Percentiles rank a stretch among this genome's conserved stretches.
These are phyloP conservation scores for Aphaenogaster floridana DNA, from an alignment of 1,140 invertebrate genomes.

Conservation along the genomic window DNA sequence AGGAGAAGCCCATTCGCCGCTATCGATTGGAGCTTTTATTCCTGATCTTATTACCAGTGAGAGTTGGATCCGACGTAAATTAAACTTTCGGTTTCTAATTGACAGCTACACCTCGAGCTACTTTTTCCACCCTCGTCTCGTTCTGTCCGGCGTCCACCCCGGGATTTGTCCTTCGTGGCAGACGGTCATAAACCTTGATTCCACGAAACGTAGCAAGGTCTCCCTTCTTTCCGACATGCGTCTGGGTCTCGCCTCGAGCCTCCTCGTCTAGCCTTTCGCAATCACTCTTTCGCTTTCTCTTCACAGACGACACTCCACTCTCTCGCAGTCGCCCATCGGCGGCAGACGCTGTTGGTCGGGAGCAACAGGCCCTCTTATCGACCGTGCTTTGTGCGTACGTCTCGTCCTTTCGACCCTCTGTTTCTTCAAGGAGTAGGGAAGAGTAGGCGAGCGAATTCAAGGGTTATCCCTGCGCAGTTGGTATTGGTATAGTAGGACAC, in stretches of 20 bases:
- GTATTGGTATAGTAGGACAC: neutral
- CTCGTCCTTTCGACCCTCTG: slow-evolving; percentile 47
- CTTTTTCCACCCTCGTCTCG: neutral
- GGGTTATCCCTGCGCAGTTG: neutral
- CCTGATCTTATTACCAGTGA: slow-evolving; percentile 14
- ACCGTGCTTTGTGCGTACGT: slow-evolving; percentile 64
- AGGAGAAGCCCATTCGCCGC: neutral
- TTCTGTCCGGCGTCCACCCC: neutral
- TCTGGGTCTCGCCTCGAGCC: neutral
- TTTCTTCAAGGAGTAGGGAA: neutral
- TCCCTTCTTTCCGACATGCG: slow-evolving; percentile 21
- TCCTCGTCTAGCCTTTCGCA: slow-evolving; percentile 13
- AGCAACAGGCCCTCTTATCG: slow-evolving; percentile 77
- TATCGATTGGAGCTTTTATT: slow-evolving; percentile 59
- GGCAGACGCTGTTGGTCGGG: slow-evolving; percentile 52
- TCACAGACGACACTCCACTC: slow-evolving; percentile 7
- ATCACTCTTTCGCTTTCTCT: slow-evolving; percentile 27
- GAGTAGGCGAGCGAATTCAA: slow-evolving; percentile 10
- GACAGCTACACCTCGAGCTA: neutral
- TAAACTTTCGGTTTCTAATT: slow-evolving; percentile 56
- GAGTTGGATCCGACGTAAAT: slow-evolving; percentile 23
- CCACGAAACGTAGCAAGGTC: slow-evolving; percentile 50
- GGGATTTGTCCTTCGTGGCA: slow-evolving; percentile 52
- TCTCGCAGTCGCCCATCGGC: slow-evolving; percentile 13
- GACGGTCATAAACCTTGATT: slow-evolving; percentile 66